These are phyloP conservation scores for Catharus fuscescens DNA, from an alignment of 2,113 vertebrate species.

Conservation along the genomic window DNA sequence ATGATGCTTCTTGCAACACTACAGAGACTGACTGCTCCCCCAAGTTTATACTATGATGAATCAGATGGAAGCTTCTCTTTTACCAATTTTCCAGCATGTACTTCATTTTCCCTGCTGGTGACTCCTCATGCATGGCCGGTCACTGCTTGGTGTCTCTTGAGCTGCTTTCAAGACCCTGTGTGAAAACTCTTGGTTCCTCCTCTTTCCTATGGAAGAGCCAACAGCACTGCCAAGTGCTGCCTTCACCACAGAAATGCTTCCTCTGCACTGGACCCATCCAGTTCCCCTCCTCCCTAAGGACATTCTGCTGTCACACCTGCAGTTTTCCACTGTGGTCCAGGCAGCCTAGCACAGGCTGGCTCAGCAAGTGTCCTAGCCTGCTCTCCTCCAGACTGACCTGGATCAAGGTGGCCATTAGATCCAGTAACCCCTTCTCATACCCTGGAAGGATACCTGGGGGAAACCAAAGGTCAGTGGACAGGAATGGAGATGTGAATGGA, in stretches of 20 bases:
- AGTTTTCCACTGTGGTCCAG: neutral
- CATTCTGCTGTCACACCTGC: accelerated
- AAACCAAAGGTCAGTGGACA: neutral
- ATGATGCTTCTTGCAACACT: neutral
- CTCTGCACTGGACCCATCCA: neutral
- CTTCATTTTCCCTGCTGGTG: neutral
- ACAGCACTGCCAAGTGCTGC: accelerated
- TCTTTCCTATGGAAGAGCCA: neutral
- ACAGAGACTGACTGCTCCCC: neutral
- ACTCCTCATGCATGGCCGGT: neutral
- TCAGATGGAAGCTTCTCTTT: neutral
- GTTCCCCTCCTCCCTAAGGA: neutral
- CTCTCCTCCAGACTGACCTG: neutral
- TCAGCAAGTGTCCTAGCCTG: neutral
- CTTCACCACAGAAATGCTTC: neutral
- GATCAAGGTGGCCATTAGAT: neutral
- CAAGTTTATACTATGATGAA: neutral
- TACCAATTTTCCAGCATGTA: neutral
- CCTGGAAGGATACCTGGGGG: too few relatives aligned
- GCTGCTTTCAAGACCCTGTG: neutral
- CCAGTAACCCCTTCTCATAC: neutral
- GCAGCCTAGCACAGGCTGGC: neutral
- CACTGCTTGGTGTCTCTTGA: neutral
- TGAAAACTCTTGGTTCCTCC: neutral
- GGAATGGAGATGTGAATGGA: neutral